Evolutionary conservation across 2,888 invertebrate species (phyloP).

Genomic region (Adelognathus sp.): DNA sequence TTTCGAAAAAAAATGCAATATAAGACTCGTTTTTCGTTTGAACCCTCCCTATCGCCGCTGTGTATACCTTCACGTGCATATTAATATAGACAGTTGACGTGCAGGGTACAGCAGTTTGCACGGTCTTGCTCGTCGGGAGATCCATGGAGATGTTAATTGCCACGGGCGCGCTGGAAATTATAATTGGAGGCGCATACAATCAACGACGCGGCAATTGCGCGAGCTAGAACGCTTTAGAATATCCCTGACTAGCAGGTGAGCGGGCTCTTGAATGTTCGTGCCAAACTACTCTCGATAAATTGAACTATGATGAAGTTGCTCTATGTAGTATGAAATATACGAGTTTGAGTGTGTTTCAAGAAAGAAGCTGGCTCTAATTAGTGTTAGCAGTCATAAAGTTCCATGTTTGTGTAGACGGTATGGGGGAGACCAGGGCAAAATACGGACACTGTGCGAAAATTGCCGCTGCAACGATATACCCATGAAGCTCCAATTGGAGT

Average conservation of each 20-base stretch:
- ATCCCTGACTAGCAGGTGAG: not conserved
- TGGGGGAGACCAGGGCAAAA: too few relatives aligned
- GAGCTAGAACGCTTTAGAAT: not conserved
- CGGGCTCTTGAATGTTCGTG: not conserved
- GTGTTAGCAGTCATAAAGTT: not conserved
- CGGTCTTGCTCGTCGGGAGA: not conserved
- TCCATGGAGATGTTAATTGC: conserved; percentile 15
- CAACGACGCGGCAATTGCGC: not conserved
- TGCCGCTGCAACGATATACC: too few relatives aligned
- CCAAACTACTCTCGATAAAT: not conserved
- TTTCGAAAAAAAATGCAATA: conserved; percentile 16
- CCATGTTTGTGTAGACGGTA: too few relatives aligned
- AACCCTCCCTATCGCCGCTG: not conserved
- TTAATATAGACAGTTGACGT: not conserved
- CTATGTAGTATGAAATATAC: not conserved
- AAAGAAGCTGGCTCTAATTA: not conserved
- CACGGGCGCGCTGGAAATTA: conserved; percentile 19
- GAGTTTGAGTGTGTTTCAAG: not conserved
- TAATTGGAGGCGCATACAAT: conserved; percentile 40
- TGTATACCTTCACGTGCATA: not conserved
- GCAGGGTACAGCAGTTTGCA: not conserved
- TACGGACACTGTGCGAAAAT: too few relatives aligned
- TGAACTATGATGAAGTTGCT: not conserved
- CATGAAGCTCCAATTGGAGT: too few relatives aligned
- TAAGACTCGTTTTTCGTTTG: conserved; percentile 21